Base-by-base conservation (phyloP, 2,113 vertebrate genomes). In the Cervus canadensis region DNA sequence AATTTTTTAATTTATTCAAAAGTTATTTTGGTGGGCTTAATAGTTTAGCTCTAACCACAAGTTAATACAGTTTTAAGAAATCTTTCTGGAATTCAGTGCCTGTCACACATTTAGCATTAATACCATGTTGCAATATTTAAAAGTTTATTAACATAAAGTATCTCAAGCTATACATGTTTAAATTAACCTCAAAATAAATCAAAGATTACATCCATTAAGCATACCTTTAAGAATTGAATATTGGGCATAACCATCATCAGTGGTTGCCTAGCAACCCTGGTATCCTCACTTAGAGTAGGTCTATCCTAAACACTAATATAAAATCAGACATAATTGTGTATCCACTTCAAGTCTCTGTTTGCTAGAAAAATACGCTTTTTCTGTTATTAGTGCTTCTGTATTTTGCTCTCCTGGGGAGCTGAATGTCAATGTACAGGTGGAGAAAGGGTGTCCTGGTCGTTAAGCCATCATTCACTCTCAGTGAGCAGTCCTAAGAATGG, bases 221-320 rank as follows among this genome's bases (percentile, higher is more conserved):
- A 43, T 81, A 96, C 91, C 94, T 98, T 98, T 97, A 98, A 98
- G 96, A 98, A 67, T 62, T 85, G 91, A 97, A 89, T 96, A 94
- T 9, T 93, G 52, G 97, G 86, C 93, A 95, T 19, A 98, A 97
- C 92, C 94, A 97, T 97, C 98, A 97, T 90, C 67, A 86, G 92
- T 48, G 89, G 99, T 98, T 98, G 95, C 99, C 97, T 98, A 99
- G 99, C 98, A 99, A 99, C 98, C 92, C 56, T 76, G 93, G 93
- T 56, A 96, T 56, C 97, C 93, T 96, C 26, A 2, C 79, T 98
- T 97, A 89, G 0, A 40, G 89, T 79, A 97, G 88, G 76, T 96
- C 98, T 94, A 96, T 84, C 89, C 97, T 97, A 97, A 98, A 98
- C 79, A 97, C 62, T 64, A 89, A 90, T 25, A 52, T 45, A 96